These are phyloP conservation scores for Carlito syrichta DNA, from an alignment of 2,113 vertebrate genomes.

Conservation along the genomic window DNA sequence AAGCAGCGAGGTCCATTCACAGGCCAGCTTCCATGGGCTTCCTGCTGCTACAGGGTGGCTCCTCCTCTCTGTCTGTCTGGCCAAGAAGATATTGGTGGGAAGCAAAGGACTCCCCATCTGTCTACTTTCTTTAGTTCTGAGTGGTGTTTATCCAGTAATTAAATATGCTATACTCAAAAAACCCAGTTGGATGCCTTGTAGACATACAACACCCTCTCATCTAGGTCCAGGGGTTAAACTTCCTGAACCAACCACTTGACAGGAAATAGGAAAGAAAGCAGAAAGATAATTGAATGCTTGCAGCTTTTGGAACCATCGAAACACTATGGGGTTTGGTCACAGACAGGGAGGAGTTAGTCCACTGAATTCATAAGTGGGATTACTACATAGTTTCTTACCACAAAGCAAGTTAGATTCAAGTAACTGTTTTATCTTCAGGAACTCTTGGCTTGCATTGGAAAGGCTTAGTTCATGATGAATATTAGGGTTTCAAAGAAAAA, in stretches of 20 bases:
- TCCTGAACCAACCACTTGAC: neutral
- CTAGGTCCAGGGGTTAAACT: neutral
- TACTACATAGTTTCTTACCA: neutral
- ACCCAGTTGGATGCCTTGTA: neutral
- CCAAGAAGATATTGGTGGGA: neutral
- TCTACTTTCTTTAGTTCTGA: neutral
- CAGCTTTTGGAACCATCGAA: neutral
- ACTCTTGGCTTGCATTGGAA: neutral
- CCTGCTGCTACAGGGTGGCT: neutral
- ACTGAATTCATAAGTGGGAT: neutral
- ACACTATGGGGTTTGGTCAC: neutral
- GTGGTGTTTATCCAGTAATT: neutral
- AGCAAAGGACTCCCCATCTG: neutral
- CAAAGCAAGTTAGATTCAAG: neutral
- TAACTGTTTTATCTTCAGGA: neutral
- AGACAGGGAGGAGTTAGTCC: neutral
- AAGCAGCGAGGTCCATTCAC: neutral
- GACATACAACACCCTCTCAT: neutral
- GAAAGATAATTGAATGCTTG: neutral
- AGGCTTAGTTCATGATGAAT: neutral
- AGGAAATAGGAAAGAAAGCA: neutral
- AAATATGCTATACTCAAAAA: neutral
- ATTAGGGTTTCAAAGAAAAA: neutral
- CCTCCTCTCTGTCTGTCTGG: neutral
- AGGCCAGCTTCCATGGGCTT: neutral